Evolutionary conservation across 1,140 invertebrate species (phyloP), one percentile per base, ranked within the genome.

Genomic region (Drosophila insularis): DNA sequence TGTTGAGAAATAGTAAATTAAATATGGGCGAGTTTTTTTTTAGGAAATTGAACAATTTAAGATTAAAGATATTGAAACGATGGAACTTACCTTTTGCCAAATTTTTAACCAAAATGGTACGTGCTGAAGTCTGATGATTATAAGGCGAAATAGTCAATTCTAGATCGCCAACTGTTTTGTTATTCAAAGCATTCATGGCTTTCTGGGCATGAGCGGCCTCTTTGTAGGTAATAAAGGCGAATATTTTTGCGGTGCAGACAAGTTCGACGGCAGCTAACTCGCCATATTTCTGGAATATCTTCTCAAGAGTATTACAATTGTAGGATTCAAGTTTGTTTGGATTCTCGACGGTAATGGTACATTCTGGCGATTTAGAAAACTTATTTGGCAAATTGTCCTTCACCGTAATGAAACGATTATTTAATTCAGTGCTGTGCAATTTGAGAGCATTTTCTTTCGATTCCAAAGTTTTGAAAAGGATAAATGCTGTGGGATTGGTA

Each of bases 181-280:
- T 89, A 59, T 73, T 68, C 0, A 91, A 59, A 19, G 82, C 32
- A 5, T 63, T 64, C 0, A 78, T 1, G 6, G 80, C 89, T 31
- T 87, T 87, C 11, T 71, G 27, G 4, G 77, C 68, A 19, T 60
- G 7, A 1, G 84, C 70, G 2, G 63, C 2, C 1, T 62, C 14
- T 54, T 89, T 75, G 19, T 64, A 91, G 1, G 75, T 85, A 7
- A 87, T 56, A 58, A 91, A 91, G 6, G 65, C 85, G 4, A 91
- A 53, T 10, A 78, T 46, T 1, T 10, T 1, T 1, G 61, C 69
- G 5, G 54, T 85, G 60, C 89, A 91, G 6, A 84, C 50, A 0
- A 87, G 31, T 13, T 89, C 82, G 1, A 72, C 0, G 3, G 58
- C 40, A 4, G 54, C 59, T 13, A 91, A 17, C 3, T 82, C 74